phyloP scores from a whole-genome alignment of 2,113 vertebrate species.

The Eurystomus gularis region DNA sequence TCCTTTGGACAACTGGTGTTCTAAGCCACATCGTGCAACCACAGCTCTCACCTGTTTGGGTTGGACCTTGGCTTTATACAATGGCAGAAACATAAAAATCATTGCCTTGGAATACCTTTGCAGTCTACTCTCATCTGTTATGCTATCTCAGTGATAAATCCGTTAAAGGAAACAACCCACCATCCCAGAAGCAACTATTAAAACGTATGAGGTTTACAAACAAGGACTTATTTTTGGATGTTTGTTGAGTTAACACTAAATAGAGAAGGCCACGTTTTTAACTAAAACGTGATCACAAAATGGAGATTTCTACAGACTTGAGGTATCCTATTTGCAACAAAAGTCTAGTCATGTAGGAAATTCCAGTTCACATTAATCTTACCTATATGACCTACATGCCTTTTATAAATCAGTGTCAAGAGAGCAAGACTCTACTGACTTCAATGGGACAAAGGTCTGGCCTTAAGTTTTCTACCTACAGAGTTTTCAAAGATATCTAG shows the following conservation, averaged over 20 bases:
- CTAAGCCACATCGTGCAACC: not conserved
- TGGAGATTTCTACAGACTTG: not conserved
- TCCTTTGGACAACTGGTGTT: not conserved
- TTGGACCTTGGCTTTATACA: not conserved
- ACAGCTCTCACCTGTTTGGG: not conserved
- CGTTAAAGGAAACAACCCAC: not conserved
- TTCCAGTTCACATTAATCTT: not conserved
- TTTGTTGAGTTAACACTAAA: not conserved
- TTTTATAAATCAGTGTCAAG: not conserved
- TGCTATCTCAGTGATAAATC: not conserved
- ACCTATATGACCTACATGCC: not conserved
- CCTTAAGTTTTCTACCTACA: not conserved
- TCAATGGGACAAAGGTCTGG: not conserved
- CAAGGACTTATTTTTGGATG: not conserved
- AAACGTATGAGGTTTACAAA: not conserved
- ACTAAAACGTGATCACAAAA: not conserved
- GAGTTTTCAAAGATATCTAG: not conserved
- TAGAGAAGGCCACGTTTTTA: not conserved
- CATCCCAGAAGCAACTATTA: not conserved
- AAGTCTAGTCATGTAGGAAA: not conserved
- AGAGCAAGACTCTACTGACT: not conserved
- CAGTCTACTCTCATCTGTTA: slow-evolving; percentile 1
- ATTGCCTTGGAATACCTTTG: not conserved
- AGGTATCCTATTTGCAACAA: not conserved
- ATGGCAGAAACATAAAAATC: not conserved